These are phyloP conservation scores for Hyperoodon ampullatus DNA, from an alignment of 2,113 vertebrate genomes.

Conservation along the genomic window DNA sequence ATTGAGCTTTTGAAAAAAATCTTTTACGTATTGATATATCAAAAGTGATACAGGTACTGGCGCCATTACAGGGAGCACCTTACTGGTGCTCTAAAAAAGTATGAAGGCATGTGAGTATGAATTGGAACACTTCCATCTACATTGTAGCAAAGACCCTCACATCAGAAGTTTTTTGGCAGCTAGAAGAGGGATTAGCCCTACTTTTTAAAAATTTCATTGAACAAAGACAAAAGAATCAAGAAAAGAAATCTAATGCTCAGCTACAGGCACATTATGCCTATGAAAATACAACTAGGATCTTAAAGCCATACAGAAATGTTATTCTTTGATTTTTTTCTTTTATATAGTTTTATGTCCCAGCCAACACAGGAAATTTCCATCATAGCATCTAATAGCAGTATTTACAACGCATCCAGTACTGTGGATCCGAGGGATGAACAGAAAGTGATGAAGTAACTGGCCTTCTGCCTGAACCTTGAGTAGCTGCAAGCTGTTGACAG, in stretches of 20 bases:
- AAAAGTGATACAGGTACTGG: neutral
- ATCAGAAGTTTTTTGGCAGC: neutral
- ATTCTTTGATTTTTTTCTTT: constrained; percentile 44
- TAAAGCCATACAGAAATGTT: constrained; percentile 49
- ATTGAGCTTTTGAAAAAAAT: neutral
- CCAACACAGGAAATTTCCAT: constrained; percentile 61
- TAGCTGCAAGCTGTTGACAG: neutral
- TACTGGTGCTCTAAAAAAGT: neutral
- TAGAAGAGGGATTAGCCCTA: neutral
- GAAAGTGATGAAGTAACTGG: neutral
- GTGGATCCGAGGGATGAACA: neutral
- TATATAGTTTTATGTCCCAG: constrained; percentile 35
- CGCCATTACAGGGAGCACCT: neutral
- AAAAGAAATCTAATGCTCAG: neutral
- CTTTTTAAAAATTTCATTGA: neutral
- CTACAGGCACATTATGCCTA: neutral
- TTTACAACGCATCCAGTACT: neutral
- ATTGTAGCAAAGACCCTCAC: neutral
- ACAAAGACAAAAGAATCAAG: constrained; percentile 37
- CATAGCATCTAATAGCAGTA: constrained; percentile 32
- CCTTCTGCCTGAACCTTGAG: neutral
- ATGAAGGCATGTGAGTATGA: neutral
- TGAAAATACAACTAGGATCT: constrained; percentile 40
- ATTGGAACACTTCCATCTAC: neutral
- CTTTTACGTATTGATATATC: neutral